Evolutionary conservation across 2,797 vertebrate genomes (phyloP), one percentile per base, ranked within the genome.

Genomic region (Simalia tracyae): DNA sequence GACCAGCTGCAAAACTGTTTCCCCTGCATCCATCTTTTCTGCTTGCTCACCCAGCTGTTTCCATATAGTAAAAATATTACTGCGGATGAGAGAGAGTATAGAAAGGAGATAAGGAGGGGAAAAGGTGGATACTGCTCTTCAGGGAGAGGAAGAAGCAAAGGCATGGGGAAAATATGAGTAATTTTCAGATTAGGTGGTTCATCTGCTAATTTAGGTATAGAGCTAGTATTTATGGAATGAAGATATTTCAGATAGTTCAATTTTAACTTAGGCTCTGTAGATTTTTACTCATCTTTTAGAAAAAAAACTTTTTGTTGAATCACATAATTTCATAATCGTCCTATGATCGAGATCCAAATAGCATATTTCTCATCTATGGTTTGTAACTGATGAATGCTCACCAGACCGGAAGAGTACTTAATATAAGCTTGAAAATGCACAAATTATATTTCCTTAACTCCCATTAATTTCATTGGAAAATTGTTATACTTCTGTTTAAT

Each of bases 351-450:
- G 60, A 85, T 36, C 14, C 63, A 28, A 89, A 28, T 60, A 89
- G 50, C 17, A 42, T 92, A 66, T 66, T 86, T 89, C 56, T 85
- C 84, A 60, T 89, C 36, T 86, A 19, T 89, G 91, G 26, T 72
- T 86, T 86, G 46, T n/a, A 68, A 63, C 50, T 76, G 81, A 86
- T 89, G 63, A 68, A 59, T 92, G 56, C 42, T 86, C 84, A 60
- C 54, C 63, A 89, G 88, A 72, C 28, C 86, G 42, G 59, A 85
- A 31, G 10, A 56, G 7, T 68, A 50, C 50, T 88, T 72, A 72
- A 76, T 92, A 81, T 31, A 36, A 76, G 42, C 63, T 76, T 89
- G 42, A 36, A 86, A 54, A 68, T 68, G 12, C 26, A 19, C 57
- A 24, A 86, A 2, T 66, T n/a, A 26, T 7, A 26, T 28, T 36